Evolutionary conservation across 2,888 invertebrate species (phyloP), one percentile per base, ranked within the genome.

Genomic region (Oithona nana): DNA sequence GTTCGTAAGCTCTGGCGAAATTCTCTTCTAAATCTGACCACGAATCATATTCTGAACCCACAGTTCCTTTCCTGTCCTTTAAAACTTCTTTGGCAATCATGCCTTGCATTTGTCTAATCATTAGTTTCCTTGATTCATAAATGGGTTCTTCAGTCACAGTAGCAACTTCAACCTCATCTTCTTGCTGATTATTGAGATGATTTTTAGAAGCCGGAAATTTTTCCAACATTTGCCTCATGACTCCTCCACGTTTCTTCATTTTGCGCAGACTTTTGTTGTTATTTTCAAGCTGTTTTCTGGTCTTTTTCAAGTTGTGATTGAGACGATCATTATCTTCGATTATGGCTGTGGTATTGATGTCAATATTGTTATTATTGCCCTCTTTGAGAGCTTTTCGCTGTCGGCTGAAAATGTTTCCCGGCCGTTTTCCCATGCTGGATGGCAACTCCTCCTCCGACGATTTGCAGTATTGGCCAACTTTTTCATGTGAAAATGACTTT

Each of bases 1-100:
- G 70, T 30, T 69, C 68, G 50, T 71, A 69, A 8, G 67, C 68
- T 66, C 69, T 66, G 11, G 68, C 64, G 62, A 67, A 67, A 56
- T 66, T 66, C 63, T 67, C 65, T 60, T 67, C 68, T 49, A 67
- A 58, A 28, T 67, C 68, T 20, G 66, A 57, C 68, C 68, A 67
- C 16, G 67, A 67, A 55, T 68, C 67, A 49, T 63, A 64, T 28
- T 64, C 66, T 26, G 65, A 65, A 13, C 22, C 60, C 13, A 39
- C 58, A 16, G 48, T 54, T 4, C 28, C 49, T 11, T 59, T 48
- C 8, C 39, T 6, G 39, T 39, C 39, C 39, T 11, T 39, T 6
- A 39, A 16, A 11, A 59, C 59, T 61, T 61, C 48, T 57, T 48
- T 20, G 61, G 64, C 50, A 60, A 65, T 51, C 60, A 30, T 30